These are phyloP conservation scores for Myotis pilosus DNA, from an alignment of 2,797 vertebrate genomes.

Conservation along the genomic window DNA sequence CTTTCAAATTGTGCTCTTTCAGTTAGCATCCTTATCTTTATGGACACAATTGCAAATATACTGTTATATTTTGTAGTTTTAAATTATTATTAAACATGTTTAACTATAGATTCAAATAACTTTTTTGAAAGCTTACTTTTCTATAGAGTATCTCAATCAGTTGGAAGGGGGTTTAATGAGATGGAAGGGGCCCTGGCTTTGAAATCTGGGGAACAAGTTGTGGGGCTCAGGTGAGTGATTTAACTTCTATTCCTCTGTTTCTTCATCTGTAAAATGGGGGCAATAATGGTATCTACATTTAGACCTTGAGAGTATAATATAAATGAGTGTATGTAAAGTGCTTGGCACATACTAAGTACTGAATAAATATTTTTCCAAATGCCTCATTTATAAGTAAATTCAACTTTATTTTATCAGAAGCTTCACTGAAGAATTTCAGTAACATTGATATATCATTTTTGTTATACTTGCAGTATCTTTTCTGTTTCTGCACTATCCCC, in stretches of 20 bases:
- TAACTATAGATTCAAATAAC: conserved; percentile 40
- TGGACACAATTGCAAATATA: not conserved
- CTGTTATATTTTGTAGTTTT: conserved; percentile 35
- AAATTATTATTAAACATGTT: conserved; percentile 8
- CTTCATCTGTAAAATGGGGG: not conserved
- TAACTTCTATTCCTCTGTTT: not conserved
- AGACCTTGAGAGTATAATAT: not conserved
- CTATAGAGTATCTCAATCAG: not conserved
- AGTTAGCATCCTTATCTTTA: conserved; percentile 32
- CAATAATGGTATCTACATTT: not conserved
- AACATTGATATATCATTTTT: not conserved
- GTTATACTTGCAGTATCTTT: not conserved
- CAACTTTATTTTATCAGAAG: not conserved
- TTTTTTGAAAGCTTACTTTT: not conserved
- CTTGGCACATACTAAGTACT: not conserved
- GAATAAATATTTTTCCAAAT: conserved; percentile 30
- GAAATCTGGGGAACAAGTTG: not conserved
- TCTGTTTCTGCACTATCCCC: not conserved
- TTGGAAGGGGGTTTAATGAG: not conserved
- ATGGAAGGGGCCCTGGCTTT: not conserved
- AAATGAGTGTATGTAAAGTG: conserved; percentile 8
- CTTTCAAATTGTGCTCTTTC: conserved; percentile 49
- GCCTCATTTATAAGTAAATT: not conserved
- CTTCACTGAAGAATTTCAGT: not conserved
- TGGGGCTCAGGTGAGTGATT: not conserved